phyloP scores from a whole-genome alignment of 2,113 vertebrate genomes.

The Labeo rohita region DNA sequence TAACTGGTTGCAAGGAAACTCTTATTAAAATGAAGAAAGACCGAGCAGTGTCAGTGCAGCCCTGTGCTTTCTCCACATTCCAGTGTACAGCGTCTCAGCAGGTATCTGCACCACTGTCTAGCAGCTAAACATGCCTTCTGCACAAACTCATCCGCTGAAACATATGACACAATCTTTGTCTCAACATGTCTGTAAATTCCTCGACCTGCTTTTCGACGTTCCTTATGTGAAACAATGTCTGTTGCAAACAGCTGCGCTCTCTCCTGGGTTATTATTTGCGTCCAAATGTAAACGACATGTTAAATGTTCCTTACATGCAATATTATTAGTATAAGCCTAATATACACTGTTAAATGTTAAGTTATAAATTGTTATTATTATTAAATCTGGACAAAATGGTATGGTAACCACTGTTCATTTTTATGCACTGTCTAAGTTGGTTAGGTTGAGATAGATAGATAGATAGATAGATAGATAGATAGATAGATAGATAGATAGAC shows the following conservation, averaged over 20 bases:
- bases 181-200: slow-evolving; percentile 23
- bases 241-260: not conserved
- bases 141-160: not conserved
- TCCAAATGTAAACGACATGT: not conserved
- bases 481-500: not conserved
- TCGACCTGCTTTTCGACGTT: not conserved
- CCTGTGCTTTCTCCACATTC: not conserved
- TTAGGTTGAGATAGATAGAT: not conserved
- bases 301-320: not conserved
- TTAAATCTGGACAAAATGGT: no score
- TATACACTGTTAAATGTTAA: not conserved
- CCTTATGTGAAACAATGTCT: not conserved
- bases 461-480: not conserved
- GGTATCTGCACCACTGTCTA: not conserved
- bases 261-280: not conserved
- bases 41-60: not conserved
- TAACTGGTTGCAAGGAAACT: not conserved
- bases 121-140: not conserved
- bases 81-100: not conserved
- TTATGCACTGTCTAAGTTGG: no score
- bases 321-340: not conserved
- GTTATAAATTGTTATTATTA: not conserved
- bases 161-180: not conserved
- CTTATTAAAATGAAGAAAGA: not conserved
- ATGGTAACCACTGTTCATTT: no score